Evolutionary conservation across 2,888 invertebrate genomes (phyloP).

Genomic region (Scotopteryx bipunctaria): DNA sequence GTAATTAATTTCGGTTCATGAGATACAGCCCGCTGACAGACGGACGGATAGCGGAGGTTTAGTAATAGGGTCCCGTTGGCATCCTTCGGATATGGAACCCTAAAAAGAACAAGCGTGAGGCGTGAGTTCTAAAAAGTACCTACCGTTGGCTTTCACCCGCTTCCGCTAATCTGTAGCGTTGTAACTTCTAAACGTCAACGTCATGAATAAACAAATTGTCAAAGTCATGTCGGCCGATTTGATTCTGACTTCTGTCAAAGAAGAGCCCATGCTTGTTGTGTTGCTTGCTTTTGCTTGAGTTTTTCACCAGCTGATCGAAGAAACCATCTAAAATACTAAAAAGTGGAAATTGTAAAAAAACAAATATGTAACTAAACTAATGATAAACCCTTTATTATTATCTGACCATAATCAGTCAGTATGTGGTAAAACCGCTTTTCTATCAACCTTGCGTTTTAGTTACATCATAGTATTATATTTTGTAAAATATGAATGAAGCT

Average conservation of each 20-base stretch:
- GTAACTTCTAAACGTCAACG: neutral
- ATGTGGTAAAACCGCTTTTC: neutral
- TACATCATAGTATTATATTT: constrained; percentile 23
- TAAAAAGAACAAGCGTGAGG: too few relatives aligned
- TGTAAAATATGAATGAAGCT: constrained; percentile 6
- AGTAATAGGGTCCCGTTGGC: too few relatives aligned
- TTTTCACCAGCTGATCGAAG: neutral
- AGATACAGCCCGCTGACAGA: too few relatives aligned
- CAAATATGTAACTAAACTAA: neutral
- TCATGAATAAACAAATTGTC: too few relatives aligned
- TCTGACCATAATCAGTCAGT: neutral
- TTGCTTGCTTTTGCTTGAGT: neutral
- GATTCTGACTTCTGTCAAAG: neutral
- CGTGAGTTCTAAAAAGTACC: too few relatives aligned
- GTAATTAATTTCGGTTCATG: too few relatives aligned
- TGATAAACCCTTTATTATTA: neutral
- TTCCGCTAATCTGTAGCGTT: neutral
- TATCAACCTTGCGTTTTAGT: constrained; percentile 19
- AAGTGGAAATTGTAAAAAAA: too few relatives aligned
- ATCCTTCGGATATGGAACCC: too few relatives aligned
- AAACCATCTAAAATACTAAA: neutral
- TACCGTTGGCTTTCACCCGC: too few relatives aligned
- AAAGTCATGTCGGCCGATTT: too few relatives aligned
- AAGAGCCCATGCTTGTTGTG: neutral
- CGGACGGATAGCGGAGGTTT: too few relatives aligned